Conservation (phyloP, 2,113 vertebrate genomes). For the Bufo gargarizans region DNA sequence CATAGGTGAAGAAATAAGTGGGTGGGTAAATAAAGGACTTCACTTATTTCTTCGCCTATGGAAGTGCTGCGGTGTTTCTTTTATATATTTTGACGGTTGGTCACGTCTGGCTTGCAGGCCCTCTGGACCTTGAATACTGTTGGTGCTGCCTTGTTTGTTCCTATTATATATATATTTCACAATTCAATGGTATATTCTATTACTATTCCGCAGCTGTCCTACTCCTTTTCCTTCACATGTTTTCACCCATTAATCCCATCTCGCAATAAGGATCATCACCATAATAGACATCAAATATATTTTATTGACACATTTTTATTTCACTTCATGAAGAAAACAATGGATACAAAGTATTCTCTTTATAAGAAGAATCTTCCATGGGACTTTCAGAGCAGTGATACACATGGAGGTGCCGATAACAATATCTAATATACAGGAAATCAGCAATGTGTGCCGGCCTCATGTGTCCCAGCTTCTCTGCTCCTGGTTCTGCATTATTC, state of each 20-base stretch:
- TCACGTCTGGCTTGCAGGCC: too few relatives aligned
- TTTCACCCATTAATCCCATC: not conserved
- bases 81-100: too few relatives aligned
- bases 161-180: too few relatives aligned
- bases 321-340: not conserved
- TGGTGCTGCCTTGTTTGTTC: too few relatives aligned
- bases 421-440: not conserved
- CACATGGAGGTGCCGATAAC: too few relatives aligned
- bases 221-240: not conserved
- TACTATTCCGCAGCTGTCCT: not conserved
- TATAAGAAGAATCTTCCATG: not conserved
- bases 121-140: too few relatives aligned
- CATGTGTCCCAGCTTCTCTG: not conserved
- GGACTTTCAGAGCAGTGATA: not conserved
- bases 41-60: too few relatives aligned
- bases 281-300: not conserved
- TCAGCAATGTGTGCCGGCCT: not conserved
- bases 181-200: too few relatives aligned
- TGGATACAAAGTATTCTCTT: not conserved
- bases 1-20: too few relatives aligned
- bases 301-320: slow-evolving; percentile 12
- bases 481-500: not conserved
- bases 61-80: too few relatives aligned
- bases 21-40: too few relatives aligned
- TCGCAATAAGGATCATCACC: not conserved